Evolutionary conservation across 2,113 vertebrate genomes (phyloP).

Genomic region (Tychaedon coryphoeus): DNA sequence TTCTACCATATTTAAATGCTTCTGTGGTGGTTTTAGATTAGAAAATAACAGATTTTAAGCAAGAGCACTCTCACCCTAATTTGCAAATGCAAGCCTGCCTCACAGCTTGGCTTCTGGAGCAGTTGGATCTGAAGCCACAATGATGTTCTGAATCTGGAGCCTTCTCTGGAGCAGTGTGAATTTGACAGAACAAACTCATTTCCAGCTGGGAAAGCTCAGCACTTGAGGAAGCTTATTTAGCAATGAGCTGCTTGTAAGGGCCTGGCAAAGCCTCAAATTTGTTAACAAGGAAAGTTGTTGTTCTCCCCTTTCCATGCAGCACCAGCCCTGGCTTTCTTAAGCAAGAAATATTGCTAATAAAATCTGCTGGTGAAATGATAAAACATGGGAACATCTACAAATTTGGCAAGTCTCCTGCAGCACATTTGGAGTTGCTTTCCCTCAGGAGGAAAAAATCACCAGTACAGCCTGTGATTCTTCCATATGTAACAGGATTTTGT

Average conservation of each 20-base stretch:
- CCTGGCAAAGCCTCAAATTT: constrained; percentile 51
- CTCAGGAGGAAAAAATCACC: neutral
- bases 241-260: constrained; percentile 6
- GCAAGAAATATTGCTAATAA: neutral
- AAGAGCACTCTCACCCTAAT: neutral
- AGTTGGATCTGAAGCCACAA: neutral
- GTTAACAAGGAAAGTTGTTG: constrained; percentile 40
- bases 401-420: neutral
- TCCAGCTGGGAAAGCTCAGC: neutral
- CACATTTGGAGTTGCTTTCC: neutral
- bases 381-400: neutral
- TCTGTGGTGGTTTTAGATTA: neutral
- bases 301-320: neutral
- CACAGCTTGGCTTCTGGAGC: neutral
- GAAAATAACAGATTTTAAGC: neutral
- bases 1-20: neutral
- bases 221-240: constrained; percentile 44
- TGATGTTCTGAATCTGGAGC: neutral
- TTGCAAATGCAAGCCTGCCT: neutral
- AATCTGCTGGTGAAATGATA: neutral
- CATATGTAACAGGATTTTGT: neutral
- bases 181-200: neutral
- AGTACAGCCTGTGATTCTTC: neutral
- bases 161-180: neutral
- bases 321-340: neutral